A percentile compares a stretch with the other conserved stretches of the same genome.
Evolutionary conservation across 2,113 vertebrate genomes (phyloP).

Genomic region (Cichladusa arquata): DNA sequence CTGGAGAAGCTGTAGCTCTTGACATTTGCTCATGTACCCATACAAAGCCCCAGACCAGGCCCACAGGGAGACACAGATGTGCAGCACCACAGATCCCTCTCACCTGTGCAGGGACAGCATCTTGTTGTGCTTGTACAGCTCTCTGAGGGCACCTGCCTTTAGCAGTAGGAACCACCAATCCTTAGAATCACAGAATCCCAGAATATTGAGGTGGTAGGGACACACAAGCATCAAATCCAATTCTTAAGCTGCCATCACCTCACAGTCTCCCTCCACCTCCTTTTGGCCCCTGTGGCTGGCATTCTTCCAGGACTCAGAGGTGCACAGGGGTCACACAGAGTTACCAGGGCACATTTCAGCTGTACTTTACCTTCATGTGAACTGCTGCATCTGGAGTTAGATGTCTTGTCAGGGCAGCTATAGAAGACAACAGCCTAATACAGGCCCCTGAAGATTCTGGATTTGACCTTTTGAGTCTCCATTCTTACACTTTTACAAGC

Average conservation of each 20-base stretch:
- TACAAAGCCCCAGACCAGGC: too few species aligned
- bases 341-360: not conserved
- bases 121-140: too few species aligned
- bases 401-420: not conserved
- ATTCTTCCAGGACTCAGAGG: not conserved
- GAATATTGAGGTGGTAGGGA: not conserved
- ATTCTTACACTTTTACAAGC: not conserved
- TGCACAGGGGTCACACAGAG: not conserved
- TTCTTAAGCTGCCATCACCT: not conserved
- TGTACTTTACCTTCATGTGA: not conserved
- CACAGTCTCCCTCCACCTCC: rapidly evolving
- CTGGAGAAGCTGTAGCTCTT: too few species aligned
- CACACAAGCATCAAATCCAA: rapidly evolving
- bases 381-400: not conserved
- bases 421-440: not conserved
- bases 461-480: not conserved
- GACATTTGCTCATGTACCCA: too few species aligned
- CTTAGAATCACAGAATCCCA: not conserved
- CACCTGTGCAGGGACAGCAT: too few species aligned
- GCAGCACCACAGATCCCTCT: too few species aligned
- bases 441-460: not conserved
- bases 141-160: too few species aligned
- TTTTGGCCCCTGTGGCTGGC: not conserved
- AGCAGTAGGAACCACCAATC: not conserved
- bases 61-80: too few species aligned